A percentile compares a stretch with the other conserved stretches of the same genome.
These are phyloP conservation scores for Smutsia temminckii DNA, from an alignment of 2,797 vertebrate species.

Conservation along the genomic window DNA sequence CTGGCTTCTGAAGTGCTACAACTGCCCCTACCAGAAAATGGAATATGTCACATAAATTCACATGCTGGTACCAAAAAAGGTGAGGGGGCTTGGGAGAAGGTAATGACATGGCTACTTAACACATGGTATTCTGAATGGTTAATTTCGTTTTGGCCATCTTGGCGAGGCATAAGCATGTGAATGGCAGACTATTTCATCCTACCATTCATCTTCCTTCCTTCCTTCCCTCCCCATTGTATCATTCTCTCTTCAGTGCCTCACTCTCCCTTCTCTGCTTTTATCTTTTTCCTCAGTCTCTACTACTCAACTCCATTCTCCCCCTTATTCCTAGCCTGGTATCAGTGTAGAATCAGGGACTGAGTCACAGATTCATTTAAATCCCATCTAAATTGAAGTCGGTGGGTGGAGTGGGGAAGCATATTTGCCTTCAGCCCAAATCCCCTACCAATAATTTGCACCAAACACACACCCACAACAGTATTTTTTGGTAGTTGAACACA, in stretches of 20 bases:
- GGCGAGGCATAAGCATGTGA: background rate
- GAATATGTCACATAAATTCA: conserved; percentile 2
- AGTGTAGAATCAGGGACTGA: background rate
- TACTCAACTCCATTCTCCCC: background rate
- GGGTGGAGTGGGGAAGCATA: background rate
- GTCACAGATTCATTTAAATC: background rate
- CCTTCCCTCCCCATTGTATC: background rate
- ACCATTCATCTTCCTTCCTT: background rate
- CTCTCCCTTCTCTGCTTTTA: background rate
- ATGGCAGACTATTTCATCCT: background rate
- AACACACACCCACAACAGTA: background rate
- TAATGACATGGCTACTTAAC: background rate
- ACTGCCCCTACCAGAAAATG: background rate
- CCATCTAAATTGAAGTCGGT: background rate
- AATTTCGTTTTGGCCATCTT: background rate
- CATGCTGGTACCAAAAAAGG: background rate
- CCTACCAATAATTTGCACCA: background rate
- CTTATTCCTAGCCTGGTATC: background rate
- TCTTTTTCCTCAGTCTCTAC: background rate
- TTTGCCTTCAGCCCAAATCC: background rate
- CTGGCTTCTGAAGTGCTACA: conserved; percentile 1
- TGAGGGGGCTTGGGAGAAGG: background rate
- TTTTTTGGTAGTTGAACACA: background rate
- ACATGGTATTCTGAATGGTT: background rate
- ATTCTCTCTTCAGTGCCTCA: background rate